Evolutionary conservation across 2,888 invertebrate species (phyloP).

Genomic region (Rhingia campestris): DNA sequence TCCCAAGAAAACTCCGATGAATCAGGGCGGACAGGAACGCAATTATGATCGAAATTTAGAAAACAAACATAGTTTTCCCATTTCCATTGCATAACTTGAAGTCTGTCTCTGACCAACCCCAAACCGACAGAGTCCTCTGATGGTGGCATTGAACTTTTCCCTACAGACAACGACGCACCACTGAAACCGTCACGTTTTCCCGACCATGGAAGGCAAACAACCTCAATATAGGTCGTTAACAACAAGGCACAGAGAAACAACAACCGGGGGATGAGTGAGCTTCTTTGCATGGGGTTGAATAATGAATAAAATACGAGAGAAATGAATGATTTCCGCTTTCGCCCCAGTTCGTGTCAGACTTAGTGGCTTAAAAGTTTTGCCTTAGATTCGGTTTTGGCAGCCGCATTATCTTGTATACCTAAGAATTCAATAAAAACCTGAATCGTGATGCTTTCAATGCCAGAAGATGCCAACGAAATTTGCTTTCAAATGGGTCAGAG

Average conservation of each 20-base stretch:
- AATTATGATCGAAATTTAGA: slow-evolving; percentile 13
- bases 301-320: slow-evolving; percentile 50
- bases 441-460: slow-evolving; percentile 25
- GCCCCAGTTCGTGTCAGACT: slow-evolving; percentile 32
- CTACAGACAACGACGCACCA: slow-evolving; percentile 39
- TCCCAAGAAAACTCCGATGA: slow-evolving; percentile 52
- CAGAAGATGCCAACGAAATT: background rate
- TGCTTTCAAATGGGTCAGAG: slow-evolving; percentile 28
- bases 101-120: slow-evolving; percentile 19
- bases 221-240: slow-evolving; percentile 65
- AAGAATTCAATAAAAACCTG: slow-evolving; percentile 41
- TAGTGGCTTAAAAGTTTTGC: slow-evolving; percentile 13
- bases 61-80: background rate
- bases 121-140: slow-evolving; percentile 32
- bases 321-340: slow-evolving; percentile 62
- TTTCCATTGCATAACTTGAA: slow-evolving; percentile 13
- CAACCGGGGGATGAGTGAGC: slow-evolving; percentile 7
- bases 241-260: slow-evolving; percentile 32
- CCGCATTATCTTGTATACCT: slow-evolving; percentile 7
- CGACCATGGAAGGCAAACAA: slow-evolving; percentile 47
- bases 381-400: slow-evolving; percentile 41
- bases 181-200: slow-evolving; percentile 13
- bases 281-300: slow-evolving; percentile 55
- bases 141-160: slow-evolving; percentile 66
- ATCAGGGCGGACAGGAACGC: slow-evolving; percentile 60